These are phyloP conservation scores for Bolinopsis microptera DNA, from an alignment of 37 sponge, comb jelly and placozoan genomes.

Conservation along the genomic window DNA sequence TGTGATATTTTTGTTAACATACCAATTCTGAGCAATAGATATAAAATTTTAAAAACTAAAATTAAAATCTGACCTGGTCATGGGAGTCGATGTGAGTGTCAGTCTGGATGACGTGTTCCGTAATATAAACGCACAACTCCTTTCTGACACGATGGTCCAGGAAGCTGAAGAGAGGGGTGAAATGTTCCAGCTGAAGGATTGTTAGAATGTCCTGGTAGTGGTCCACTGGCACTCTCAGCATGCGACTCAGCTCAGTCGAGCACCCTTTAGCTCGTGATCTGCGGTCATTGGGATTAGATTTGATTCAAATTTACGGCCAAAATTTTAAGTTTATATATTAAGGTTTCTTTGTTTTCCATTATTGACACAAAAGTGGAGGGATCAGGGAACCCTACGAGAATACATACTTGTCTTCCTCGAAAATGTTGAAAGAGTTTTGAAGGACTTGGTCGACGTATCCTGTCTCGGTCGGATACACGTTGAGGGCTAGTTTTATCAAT, in stretches of 20 bases:
- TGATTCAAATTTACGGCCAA: neutral
- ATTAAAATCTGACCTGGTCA: no score
- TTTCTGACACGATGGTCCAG: slow-evolving; percentile 75
- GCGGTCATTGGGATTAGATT: neutral
- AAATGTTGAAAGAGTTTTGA: slow-evolving; percentile 70
- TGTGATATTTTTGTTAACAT: no score
- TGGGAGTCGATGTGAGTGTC: slow-evolving; percentile 71
- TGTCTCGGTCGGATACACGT: slow-evolving; percentile 82
- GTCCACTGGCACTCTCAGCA: slow-evolving; percentile 86
- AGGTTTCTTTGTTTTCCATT: neutral
- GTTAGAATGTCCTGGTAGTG: slow-evolving; percentile 86
- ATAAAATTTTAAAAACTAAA: no score
- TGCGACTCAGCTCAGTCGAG: slow-evolving; percentile 74
- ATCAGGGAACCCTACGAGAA: neutral
- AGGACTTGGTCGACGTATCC: slow-evolving; percentile 93
- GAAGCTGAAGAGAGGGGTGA: slow-evolving; percentile 68
- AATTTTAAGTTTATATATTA: neutral
- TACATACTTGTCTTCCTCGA: slow-evolving; percentile 71
- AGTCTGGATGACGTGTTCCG: slow-evolving; percentile 78
- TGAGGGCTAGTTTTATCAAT: slow-evolving; percentile 90
- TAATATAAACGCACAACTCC: slow-evolving; percentile 74
- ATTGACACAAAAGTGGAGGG: neutral
- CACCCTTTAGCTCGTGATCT: slow-evolving; percentile 33
- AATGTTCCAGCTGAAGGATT: slow-evolving; percentile 80
- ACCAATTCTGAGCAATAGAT: no score